Base-by-base conservation (phyloP, 37 sponge, comb jelly and placozoan species). In the Ianthella basta region DNA sequence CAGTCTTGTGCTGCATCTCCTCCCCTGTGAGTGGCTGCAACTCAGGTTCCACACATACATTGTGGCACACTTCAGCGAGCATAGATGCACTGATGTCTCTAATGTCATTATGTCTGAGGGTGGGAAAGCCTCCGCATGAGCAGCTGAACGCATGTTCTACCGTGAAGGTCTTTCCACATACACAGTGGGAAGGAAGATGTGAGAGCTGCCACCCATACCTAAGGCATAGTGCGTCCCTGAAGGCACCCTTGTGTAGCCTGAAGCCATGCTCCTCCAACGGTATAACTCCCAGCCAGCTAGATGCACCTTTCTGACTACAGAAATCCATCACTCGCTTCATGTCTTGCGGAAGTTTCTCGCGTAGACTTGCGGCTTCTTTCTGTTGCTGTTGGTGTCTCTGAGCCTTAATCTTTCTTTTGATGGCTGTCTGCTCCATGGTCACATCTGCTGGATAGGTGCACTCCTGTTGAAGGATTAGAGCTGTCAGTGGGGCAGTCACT, bases 61-160 rank as follows among this genome's bases (percentile, higher is more conserved):
- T 59, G 41, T 59, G 44, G 35, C 39, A 82, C 12, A 82, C 82
- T 38, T 60, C 66, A 20, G 66, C 18, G 20, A 82, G 30, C 44
- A 82, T 14, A 20, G 65, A 14, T 14, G 66, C 82, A 14, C 65
- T 82, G 44, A 63, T 63, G 40, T 63, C 82, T n/a, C 82, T n/a
- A 30, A 82, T 25, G 36, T 82, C 82, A 63, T 82, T 63, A 63
- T 82, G 82, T n/a, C 82, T 60, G 53, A 59, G 36, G 60, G 61
- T 41, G 23, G 67, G 25, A 63, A 59, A 82, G 21, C 82, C 82
- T 16, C 82, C 82, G 61, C 38, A 65, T 5, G 82, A n/a, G 66
- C 82, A 82, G 44, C 61, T 59, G n/a, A 82, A 35, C 8, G 82
- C 82, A 82, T 82, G 82, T 41, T 82, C 82, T 20, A 82, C 67